Conservation (phyloP, 2,888 invertebrate species). For the Exephanes ischioxanthus region DNA sequence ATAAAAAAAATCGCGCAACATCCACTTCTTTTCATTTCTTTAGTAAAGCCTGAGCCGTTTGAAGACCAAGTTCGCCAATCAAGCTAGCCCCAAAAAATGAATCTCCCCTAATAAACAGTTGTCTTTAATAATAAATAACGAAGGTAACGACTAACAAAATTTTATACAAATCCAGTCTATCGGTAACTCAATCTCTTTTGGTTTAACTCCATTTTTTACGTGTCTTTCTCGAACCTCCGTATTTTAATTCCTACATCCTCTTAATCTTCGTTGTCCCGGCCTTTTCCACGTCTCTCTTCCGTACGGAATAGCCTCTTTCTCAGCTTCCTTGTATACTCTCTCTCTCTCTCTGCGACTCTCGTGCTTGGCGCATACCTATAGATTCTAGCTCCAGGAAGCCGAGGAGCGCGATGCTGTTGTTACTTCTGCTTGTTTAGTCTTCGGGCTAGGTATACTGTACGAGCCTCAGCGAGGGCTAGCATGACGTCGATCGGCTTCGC, state of each 20-base stretch:
- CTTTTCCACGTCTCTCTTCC: not conserved
- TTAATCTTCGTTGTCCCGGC: conserved; percentile 3
- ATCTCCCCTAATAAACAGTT: no score
- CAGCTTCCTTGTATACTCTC: conserved; percentile 6
- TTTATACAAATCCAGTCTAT: not conserved
- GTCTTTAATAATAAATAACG: no score
- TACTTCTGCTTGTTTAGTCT: conserved; percentile 49
- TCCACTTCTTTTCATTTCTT: not conserved
- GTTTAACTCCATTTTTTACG: not conserved
- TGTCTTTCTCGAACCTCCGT: not conserved
- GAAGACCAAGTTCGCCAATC: not conserved
- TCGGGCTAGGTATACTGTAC: conserved; percentile 7
- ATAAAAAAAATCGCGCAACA: not conserved
- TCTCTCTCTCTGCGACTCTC: not conserved
- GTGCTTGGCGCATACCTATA: not conserved
- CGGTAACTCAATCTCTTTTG: not conserved
- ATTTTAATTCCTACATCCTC: not conserved
- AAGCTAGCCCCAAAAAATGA: not conserved
- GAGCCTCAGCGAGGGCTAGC: conserved; percentile 20
- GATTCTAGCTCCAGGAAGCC: conserved; percentile 28
- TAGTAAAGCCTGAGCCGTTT: not conserved
- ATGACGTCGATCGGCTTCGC: conserved; percentile 47
- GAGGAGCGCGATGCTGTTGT: conserved; percentile 6
- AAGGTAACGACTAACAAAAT: not conserved
- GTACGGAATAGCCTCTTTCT: conserved; percentile 3